Base-by-base conservation (phyloP, 2,113 vertebrate species). In the Tragelaphus scriptus region DNA sequence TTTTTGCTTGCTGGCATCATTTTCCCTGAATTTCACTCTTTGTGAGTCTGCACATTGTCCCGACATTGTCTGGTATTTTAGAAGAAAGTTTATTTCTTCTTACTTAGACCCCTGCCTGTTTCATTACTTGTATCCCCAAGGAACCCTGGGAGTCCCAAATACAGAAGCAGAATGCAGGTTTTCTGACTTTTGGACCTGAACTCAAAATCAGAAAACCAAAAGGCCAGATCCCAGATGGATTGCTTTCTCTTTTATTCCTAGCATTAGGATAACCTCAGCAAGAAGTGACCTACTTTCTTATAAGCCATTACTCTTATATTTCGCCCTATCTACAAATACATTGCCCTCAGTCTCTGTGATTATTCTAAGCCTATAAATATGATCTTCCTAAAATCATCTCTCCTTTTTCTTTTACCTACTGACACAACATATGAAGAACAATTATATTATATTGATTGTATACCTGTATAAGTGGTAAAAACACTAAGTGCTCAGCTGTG, bases 141-240 rank as follows among this genome's bases (percentile, higher is more conserved):
- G 25, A 61, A 75, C 1, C 8, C 51, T 53, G 40, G 16, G 53
- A 58, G n/a, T 36, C 75, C 16, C 56, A 82, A 56, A 25, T 63
- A 68, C 13, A 75, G 44, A 61, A 96, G 81, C 36, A 97, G 59
- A 94, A 88, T 55, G 16, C 16, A 84, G 21, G 23, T 85, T 96
- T 96, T 96, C 92, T 94, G 86, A 94, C 49, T 90, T 90, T 82
- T 32, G 30, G 47, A 44, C 26, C 81, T 85, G 90, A 95, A 68
- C 85, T 91, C 58, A 49, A 90, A 65, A 90, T 88, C 82, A 97
- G 94, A 96, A 97, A 85, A 91, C 40, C 7, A 30, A 89, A 91
- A 95, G 55, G 59, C 17, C 93, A 89, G 23, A 21, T 90, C 91
- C 56, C 91, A 92, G 25, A 71, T 63, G 81, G 13, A 40, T 49